phyloP scores from a whole-genome alignment of 1,140 invertebrate genomes.

The Aphelenchoides fujianensis region DNA sequence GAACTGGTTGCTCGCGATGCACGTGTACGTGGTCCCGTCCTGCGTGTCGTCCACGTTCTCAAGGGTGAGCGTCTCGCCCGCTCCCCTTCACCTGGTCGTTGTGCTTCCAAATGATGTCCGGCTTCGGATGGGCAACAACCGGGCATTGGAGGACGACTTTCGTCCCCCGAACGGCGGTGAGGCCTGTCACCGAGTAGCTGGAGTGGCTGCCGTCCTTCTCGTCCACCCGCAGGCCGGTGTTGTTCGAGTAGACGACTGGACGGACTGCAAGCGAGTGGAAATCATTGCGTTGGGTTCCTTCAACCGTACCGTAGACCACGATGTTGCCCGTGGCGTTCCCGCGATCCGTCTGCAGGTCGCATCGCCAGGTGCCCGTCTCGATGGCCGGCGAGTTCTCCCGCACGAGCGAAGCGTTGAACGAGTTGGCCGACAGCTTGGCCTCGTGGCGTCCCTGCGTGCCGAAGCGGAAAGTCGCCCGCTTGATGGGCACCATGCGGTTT shows the following conservation, averaged over 20 bases:
- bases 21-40: background rate
- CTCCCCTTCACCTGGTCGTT: slow-evolving; percentile 3
- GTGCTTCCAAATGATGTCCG: background rate
- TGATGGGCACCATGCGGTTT: background rate
- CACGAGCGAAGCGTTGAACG: background rate
- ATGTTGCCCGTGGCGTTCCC: slow-evolving; percentile 17
- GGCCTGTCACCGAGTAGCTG: background rate
- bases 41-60: background rate
- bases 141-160: slow-evolving; percentile 5
- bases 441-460: too few relatives aligned
- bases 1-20: background rate
- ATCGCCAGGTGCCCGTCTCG: slow-evolving; percentile 9
- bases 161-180: background rate
- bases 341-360: slow-evolving; percentile 4
- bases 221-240: slow-evolving; percentile 9
- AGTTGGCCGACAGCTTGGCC: background rate
- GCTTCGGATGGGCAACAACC: background rate
- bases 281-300: background rate
- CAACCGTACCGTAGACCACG: background rate
- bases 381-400: background rate
- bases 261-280: background rate
- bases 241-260: slow-evolving; percentile 10
- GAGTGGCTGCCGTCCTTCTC: slow-evolving; percentile 11
- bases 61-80: slow-evolving; percentile 6
- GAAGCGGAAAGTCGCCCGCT: background rate